Conservation (phyloP, 2,113 vertebrate genomes). For the Bos taurus region DNA sequence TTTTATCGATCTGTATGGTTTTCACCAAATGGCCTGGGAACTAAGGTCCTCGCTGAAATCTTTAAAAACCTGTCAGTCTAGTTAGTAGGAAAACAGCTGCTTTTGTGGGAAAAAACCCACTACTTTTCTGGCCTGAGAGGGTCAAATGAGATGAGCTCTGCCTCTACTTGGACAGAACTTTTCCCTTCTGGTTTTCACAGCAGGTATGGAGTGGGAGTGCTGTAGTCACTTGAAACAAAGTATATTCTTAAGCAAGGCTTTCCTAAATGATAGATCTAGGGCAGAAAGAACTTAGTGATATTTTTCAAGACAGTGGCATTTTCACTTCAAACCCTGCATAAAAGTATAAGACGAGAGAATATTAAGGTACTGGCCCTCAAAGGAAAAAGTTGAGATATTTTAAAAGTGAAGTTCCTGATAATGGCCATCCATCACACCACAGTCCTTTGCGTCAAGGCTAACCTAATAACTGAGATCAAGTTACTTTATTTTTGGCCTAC, state of each 20-base stretch:
- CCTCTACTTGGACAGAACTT: not conserved
- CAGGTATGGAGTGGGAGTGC: not conserved
- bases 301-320: not conserved
- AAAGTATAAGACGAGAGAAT: not conserved
- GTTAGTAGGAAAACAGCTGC: not conserved
- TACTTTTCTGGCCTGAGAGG: not conserved
- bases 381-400: not conserved
- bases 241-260: not conserved
- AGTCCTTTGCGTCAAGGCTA: not conserved
- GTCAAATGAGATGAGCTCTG: not conserved
- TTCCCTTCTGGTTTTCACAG: not conserved
- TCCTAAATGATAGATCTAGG: not conserved
- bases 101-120: not conserved
- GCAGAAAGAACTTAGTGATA: not conserved
- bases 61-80: not conserved
- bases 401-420: slow-evolving; percentile 9
- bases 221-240: not conserved
- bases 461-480: slow-evolving; percentile 8
- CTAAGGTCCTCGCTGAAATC: not conserved
- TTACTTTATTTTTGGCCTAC: not conserved
- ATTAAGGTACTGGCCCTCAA: not conserved
- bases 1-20: not conserved
- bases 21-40: not conserved
- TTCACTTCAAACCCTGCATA: not conserved
- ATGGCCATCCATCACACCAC: not conserved